Base-by-base conservation (phyloP, 2,113 vertebrate species). In the Dunckerocampus dactyliophorus region DNA sequence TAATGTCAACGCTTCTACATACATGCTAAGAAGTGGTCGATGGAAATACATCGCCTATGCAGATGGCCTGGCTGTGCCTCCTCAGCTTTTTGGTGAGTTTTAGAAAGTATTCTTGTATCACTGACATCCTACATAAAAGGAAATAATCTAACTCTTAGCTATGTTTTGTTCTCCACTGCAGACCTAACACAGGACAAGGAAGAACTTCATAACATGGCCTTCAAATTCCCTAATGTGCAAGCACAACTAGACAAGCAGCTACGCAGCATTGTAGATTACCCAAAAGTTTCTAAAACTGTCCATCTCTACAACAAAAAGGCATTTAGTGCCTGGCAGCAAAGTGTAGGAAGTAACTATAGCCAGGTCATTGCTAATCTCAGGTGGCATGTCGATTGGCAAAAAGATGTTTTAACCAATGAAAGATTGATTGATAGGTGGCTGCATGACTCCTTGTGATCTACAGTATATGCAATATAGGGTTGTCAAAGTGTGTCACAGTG, bases 21-120 rank as follows among this genome's bases (percentile, higher is more conserved):
- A 97, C 77, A 98, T 99, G 97, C 90, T 99, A 39, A 90, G 93
- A 76, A 89, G 68, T 5, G 87, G 85, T 48, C 83, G 34, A 0
- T 98, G 96, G 97, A 99, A 99, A 69, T 97, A 95, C 5, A 90
- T 98, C 10, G 22, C 94, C 0, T 99, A 95, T 45, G 82, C 92
- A 0, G 93, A 98, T 54, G 95, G 95, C 0, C 45, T 15, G 47
- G 94, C 90, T 12, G 80, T 94, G 14, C 76, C 64, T 14, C 89
- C 94, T 17, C 95, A 98, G 11, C 92, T 99, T 10, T 99, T 98
- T 68, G 93, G 96, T 98, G 90, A 79, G 85, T 73, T 67, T 16
- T 34, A 34, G 3, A 16, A 21, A 14, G 17, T 52, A 60, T 8
- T 59, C 0, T 10, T 24, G 9, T 12, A 21, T 16, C 24, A 28